Evolutionary conservation across 2,113 vertebrate genomes (phyloP), one percentile per base, ranked within the genome.

Genomic region (Phalacrocorax pelagicus): DNA sequence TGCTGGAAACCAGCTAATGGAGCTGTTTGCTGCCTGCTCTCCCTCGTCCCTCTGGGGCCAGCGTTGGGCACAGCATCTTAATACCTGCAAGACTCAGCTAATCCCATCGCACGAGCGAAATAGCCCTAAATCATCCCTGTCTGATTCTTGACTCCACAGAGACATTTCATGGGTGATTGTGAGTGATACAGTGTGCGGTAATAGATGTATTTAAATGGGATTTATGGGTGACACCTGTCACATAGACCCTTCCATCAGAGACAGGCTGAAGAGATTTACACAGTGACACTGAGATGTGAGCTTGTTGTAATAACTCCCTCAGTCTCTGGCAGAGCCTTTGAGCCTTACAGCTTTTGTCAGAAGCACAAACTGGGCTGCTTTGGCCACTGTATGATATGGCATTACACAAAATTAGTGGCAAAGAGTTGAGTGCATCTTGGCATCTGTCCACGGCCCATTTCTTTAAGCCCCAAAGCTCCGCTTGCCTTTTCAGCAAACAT

Each of bases 211-310:
- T 97, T 96, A 97, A 85, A 91, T 52, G 73, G 83, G 88, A 96
- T 97, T 97, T 96, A 97, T 87, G 92, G 96, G 88, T 87, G 97
- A 96, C 95, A 95, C 95, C 90, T 97, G 93, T 96, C 97, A 96
- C 94, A 93, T 12, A 79, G 83, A 79, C 44, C 83, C 36, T 83
- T 96, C 94, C 92, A 62, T 94, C 94, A 87, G 88, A 69, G 88
- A 82, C 86, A 92, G 70, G 86, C 91, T 81, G 88, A n/a, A 88
- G 91, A 95, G 96, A 97, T 96, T 97, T 96, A 97, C 82, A 74
- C 67, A 90, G 91, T 91, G 94, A 32, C 87, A 77, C 83, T 34
- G 95, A 78, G 80, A 46, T 59, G 71, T 40, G 88, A 94, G 87
- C 81, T 19, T 26, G 38, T 42, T 52, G 38, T 6, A 26, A 63